Conservation (phyloP, 2,888 invertebrate species). For the Drosophila engyochracea region DNA sequence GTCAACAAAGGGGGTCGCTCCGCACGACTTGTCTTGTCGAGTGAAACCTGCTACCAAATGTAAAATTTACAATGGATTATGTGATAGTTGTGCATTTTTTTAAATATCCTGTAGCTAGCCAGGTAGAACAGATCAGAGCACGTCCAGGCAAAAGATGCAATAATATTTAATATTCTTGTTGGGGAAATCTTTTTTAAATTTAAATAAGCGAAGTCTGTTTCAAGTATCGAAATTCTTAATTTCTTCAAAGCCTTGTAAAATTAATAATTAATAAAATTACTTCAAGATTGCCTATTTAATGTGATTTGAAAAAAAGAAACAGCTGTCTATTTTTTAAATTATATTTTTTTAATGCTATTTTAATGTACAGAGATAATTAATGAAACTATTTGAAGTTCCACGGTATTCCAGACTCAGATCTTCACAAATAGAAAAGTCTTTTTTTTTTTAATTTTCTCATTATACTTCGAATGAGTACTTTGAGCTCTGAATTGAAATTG, state of each 20-base stretch:
- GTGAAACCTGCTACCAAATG: slow-evolving; percentile 62
- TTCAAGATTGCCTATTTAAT: background rate
- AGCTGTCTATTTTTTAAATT: background rate
- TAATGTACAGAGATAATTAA: background rate
- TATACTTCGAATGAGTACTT: slow-evolving; percentile 8
- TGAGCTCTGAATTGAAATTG: slow-evolving; percentile 11
- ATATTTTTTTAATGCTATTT: background rate
- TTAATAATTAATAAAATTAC: background rate
- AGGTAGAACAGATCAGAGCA: background rate
- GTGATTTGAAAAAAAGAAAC: background rate
- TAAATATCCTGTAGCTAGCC: background rate
- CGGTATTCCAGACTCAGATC: background rate
- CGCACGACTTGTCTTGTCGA: slow-evolving; percentile 38
- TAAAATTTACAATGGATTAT: slow-evolving; percentile 68
- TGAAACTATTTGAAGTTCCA: background rate
- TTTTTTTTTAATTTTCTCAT: background rate
- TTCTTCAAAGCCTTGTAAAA: background rate
- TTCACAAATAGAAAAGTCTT: too few relatives aligned
- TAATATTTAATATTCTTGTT: background rate
- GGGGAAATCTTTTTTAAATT: background rate
- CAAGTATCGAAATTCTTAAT: background rate
- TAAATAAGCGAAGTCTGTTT: background rate
- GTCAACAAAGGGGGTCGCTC: slow-evolving; percentile 35
- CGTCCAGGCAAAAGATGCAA: background rate
- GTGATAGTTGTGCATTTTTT: slow-evolving; percentile 22